Evolutionary conservation across 2,888 invertebrate species (phyloP).

Genomic region (Apotomis turbidana): DNA sequence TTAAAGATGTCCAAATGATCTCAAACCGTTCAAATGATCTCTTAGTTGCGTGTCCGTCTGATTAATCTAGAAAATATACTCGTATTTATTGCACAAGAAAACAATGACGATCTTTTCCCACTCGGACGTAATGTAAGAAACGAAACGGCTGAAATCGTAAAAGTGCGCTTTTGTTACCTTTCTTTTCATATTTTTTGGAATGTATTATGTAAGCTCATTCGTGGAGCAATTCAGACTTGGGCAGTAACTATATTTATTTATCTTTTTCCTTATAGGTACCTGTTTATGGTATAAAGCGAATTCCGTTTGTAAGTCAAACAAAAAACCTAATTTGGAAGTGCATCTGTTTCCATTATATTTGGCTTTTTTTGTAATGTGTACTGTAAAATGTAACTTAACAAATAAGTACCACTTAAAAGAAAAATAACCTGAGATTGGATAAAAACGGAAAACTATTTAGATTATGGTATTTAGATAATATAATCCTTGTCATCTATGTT

Average conservation of each 20-base stretch:
- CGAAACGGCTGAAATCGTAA: slow-evolving; percentile 8
- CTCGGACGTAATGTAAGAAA: slow-evolving; percentile 17
- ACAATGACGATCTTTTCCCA: not conserved
- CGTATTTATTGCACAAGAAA: slow-evolving; percentile 8
- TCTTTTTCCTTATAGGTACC: not conserved
- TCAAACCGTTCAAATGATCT: not conserved
- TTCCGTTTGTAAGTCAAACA: too few species aligned
- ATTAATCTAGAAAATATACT: not conserved
- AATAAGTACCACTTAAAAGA: too few species aligned
- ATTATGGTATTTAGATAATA: too few species aligned
- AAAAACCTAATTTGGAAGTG: too few species aligned
- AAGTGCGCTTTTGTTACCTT: slow-evolving; percentile 17
- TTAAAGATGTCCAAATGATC: not conserved
- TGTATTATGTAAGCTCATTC: not conserved
- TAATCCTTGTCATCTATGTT: too few species aligned
- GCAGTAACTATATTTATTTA: not conserved
- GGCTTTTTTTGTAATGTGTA: too few species aligned
- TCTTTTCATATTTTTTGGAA: slow-evolving; percentile 7
- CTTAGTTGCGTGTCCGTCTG: slow-evolving; percentile 1
- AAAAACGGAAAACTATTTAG: too few species aligned
- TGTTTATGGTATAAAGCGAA: too few species aligned
- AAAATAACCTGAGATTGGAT: too few species aligned
- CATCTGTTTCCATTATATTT: too few species aligned
- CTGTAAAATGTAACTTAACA: too few species aligned
- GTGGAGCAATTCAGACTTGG: not conserved